phyloP scores from a whole-genome alignment of 1,140 invertebrate genomes.

The Drosophila bocki region DNA sequence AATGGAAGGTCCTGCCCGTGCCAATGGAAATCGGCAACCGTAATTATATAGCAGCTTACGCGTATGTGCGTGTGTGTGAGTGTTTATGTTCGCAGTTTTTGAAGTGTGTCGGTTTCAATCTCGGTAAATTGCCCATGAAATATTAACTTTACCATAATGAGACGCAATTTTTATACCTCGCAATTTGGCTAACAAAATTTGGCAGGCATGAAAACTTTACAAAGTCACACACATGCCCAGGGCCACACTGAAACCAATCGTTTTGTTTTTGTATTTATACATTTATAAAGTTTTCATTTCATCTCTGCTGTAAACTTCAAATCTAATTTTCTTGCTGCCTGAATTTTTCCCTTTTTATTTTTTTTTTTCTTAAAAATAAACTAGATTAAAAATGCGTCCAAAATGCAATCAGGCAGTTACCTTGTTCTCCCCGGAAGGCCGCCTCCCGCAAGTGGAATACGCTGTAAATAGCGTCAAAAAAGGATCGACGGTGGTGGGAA shows the following conservation, averaged over 20 bases:
- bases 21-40: conserved; percentile 42
- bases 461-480: neutral
- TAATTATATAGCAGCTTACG: conserved; percentile 51
- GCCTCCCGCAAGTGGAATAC: neutral
- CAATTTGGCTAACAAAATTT: conserved; percentile 70
- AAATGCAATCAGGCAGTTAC: neutral
- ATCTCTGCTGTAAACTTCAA: too few species aligned
- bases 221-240: conserved; percentile 10
- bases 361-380: too few species aligned
- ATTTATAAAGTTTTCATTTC: too few species aligned
- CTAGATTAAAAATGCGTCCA: neutral
- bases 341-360: too few species aligned
- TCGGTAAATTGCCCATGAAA: conserved; percentile 82
- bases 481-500: neutral
- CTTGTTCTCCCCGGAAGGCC: neutral
- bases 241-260: neutral
- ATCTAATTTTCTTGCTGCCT: too few species aligned
- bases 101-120: conserved; percentile 81
- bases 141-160: conserved; percentile 81
- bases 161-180: conserved; percentile 75
- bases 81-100: conserved; percentile 62
- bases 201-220: conserved; percentile 21
- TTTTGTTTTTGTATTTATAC: too few species aligned
- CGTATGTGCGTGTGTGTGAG: conserved; percentile 45
- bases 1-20: conserved; percentile 7